These are phyloP conservation scores for Borostomias antarcticus DNA, from an alignment of 2,797 vertebrate species.

Conservation along the genomic window DNA sequence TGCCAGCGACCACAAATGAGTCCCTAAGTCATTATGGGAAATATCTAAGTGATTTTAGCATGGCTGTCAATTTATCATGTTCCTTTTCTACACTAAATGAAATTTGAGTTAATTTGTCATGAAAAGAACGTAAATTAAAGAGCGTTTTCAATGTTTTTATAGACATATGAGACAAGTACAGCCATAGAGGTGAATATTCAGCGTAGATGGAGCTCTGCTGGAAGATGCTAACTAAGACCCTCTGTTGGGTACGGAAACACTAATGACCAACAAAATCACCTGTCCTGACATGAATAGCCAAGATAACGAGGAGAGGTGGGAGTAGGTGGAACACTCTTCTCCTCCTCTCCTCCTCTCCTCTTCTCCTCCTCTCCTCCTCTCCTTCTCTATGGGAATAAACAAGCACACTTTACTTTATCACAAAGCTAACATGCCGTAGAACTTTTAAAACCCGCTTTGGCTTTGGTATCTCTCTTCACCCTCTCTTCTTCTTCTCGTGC, in stretches of 20 bases:
- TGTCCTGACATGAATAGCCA: constrained; percentile 77
- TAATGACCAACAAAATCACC: constrained; percentile 81
- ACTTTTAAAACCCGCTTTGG: constrained; percentile 74
- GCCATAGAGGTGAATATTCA: constrained; percentile 71
- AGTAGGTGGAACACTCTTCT: constrained; percentile 66
- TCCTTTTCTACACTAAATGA: constrained; percentile 58
- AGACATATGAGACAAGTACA: constrained; percentile 66
- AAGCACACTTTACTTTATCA: constrained; percentile 73
- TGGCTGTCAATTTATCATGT: constrained; percentile 64
- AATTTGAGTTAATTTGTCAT: constrained; percentile 64
- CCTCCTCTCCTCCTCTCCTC: constrained; percentile 52
- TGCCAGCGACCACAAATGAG: constrained; percentile 66
- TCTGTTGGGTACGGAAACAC: constrained; percentile 71
- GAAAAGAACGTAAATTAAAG: constrained; percentile 64
- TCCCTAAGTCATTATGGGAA: constrained; percentile 73
- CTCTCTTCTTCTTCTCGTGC: constrained; percentile 13
- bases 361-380: constrained; percentile 21
- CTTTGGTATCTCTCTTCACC: constrained; percentile 54
- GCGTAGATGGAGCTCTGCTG: constrained; percentile 67
- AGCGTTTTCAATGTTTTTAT: constrained; percentile 57
- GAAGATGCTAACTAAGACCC: constrained; percentile 74
- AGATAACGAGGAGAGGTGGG: constrained; percentile 80
- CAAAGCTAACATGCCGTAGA: constrained; percentile 77
- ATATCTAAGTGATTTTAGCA: constrained; percentile 76
- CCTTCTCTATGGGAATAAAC: constrained; percentile 63